Evolutionary conservation across 2,888 invertebrate genomes (phyloP), one percentile per base, ranked within the genome.

Genomic region (Salticus scenicus): DNA sequence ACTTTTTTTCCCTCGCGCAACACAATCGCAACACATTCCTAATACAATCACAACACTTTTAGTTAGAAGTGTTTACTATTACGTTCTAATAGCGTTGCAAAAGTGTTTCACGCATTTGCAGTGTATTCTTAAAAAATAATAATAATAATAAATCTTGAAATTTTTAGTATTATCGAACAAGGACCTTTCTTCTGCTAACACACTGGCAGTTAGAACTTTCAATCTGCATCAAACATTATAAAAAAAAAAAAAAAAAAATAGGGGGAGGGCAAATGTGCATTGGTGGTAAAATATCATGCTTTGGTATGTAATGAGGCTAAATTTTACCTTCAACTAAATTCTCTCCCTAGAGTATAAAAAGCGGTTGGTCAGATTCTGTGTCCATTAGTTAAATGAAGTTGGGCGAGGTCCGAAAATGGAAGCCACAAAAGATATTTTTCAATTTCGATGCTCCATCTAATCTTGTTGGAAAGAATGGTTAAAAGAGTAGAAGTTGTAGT

Each of bases 301-400:
- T 1, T 24, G 24, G 57, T 24, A 57, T 57, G 24, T 57, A 57
- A 57, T 57, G 14, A 57, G 57, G 57, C 57, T 57, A 57, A 57
- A 57, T 57, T 57, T 24, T 24, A 24, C 20, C 20, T 24, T 24
- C 17, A 17, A 8, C 57, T 47, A 24, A 57, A 57, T 24, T 24
- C 57, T 57, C 20, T 57, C 24, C 57, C 24, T 24, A 57, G 24
- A 24, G 57, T 20, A 7, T 24, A 24, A 57, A 57, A 57, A 17
- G 24, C 57, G 24, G 57, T 57, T 20, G 57, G 57, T 57, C 57
- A 57, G 57, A 20, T 10, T 24, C 24, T 20, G 5, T 8, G 57
- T 57, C 57, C 57, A 57, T 57, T 57, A 57, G 57, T 57, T 57
- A 57, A 57, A 57, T 57, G 57, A 57, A 57, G 57, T 10, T 24